A percentile compares a stretch with the other conserved stretches of the same genome.
phyloP scores from a whole-genome alignment of 2,797 vertebrate species.

The Falco biarmicus region DNA sequence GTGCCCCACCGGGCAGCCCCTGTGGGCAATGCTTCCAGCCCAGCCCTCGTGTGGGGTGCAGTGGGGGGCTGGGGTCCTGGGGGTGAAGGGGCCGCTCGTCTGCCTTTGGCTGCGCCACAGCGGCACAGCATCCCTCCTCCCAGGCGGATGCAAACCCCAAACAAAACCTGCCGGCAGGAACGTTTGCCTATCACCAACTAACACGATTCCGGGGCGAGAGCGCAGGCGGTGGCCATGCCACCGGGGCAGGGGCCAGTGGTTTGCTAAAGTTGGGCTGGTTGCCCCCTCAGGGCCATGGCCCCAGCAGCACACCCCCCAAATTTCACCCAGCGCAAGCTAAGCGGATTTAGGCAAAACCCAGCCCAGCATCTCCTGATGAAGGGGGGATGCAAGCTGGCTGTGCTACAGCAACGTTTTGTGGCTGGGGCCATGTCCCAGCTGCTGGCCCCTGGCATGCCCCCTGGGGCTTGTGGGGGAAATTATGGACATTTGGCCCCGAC shows the following conservation, averaged over 20 bases:
- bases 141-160: not conserved
- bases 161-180: not conserved
- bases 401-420: not conserved
- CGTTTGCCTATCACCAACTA: fast-evolving
- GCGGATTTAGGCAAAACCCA: not conserved
- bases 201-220: fast-evolving
- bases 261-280: fast-evolving
- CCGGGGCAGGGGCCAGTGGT: not conserved
- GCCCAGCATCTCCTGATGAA: not conserved
- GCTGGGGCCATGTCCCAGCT: fast-evolving
- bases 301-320: too few species aligned
- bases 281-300: fast-evolving
- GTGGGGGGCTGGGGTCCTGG: not conserved
- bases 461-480: not conserved
- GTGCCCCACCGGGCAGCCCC: not conserved
- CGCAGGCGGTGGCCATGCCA: not conserved
- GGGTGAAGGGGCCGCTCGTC: not conserved
- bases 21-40: not conserved
- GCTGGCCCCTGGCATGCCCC: not conserved
- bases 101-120: not conserved
- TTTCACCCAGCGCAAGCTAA: not conserved
- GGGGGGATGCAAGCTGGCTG: not conserved
- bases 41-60: fast-evolving
- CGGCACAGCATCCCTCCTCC: not conserved
- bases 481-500: not conserved